phyloP scores from a whole-genome alignment of 1,140 invertebrate species.

The Dendroctonus valens region DNA sequence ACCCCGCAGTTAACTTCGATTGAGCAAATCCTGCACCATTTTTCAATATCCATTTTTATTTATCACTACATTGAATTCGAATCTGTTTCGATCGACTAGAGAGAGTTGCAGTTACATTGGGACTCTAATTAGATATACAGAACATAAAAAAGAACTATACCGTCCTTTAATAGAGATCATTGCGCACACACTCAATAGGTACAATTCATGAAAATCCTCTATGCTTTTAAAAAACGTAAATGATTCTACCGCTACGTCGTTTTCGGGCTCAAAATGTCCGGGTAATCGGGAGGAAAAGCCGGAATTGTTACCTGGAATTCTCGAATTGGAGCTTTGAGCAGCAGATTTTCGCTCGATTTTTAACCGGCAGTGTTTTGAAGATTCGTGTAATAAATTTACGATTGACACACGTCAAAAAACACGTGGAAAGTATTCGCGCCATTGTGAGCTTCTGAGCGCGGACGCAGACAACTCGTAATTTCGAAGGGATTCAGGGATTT shows the following conservation, averaged over 20 bases:
- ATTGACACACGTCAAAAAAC: conserved; percentile 45
- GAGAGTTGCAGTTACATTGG: conserved; percentile 23
- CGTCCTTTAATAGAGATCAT: conserved; percentile 43
- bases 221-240: conserved; percentile 42
- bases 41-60: conserved; percentile 38
- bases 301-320: background rate
- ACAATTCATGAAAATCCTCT: conserved; percentile 47
- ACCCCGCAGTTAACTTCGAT: conserved; percentile 50
- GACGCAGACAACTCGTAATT: conserved; percentile 30
- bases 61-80: conserved; percentile 40
- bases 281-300: background rate
- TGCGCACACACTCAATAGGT: conserved; percentile 47
- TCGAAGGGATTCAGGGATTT: conserved; percentile 25
- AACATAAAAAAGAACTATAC: conserved; percentile 35
- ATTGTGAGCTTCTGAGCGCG: conserved; percentile 36
- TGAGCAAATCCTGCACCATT: conserved; percentile 57
- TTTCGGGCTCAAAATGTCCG: conserved; percentile 1
- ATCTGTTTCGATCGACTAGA: conserved; percentile 17
- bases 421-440: conserved; percentile 44
- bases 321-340: background rate
- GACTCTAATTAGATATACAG: conserved; percentile 32
- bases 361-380: conserved; percentile 5
- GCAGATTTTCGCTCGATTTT: conserved; percentile 7
- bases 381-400: conserved; percentile 34
- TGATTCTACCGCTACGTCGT: conserved; percentile 3